Evolutionary conservation across 2,113 vertebrate species (phyloP).

Genomic region (Leptobrachium ailaonicum): DNA sequence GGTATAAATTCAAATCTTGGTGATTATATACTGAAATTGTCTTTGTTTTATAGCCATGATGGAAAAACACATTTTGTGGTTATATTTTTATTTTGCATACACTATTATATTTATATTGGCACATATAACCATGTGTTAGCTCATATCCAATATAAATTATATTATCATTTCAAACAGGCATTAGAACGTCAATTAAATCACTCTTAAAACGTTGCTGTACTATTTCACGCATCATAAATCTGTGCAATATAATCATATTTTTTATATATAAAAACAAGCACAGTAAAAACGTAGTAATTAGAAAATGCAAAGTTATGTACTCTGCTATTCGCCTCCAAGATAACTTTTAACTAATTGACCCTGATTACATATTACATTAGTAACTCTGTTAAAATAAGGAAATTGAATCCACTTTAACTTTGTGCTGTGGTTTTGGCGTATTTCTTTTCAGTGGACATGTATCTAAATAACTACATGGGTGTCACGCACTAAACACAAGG

Average conservation of each 20-base stretch:
- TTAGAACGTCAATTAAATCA: conserved; percentile 23
- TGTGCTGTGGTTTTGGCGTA: background rate
- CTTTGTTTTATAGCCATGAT: too few relatives aligned
- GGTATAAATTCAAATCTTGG: too few relatives aligned
- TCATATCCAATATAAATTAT: conserved; percentile 27
- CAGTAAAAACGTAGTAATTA: conserved; percentile 40
- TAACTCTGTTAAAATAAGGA: background rate
- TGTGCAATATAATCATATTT: conserved; percentile 26
- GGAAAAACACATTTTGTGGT: background rate
- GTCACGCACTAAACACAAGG: too few relatives aligned
- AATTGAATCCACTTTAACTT: background rate
- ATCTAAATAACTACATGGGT: too few relatives aligned
- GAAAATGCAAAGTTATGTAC: conserved; percentile 29
- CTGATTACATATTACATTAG: background rate
- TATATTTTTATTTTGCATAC: background rate
- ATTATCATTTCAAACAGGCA: conserved; percentile 16
- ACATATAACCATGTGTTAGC: conserved; percentile 30
- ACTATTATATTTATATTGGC: conserved; percentile 17
- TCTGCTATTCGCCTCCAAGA: conserved; percentile 15
- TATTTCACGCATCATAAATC: conserved; percentile 42
- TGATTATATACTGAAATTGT: too few relatives aligned
- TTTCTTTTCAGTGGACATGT: too few relatives aligned
- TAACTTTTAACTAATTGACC: background rate
- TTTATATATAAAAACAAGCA: conserved; percentile 3
- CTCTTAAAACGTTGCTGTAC: conserved; percentile 24